Conservation (phyloP, 1,140 invertebrate genomes). For the Apis cerana region DNA sequence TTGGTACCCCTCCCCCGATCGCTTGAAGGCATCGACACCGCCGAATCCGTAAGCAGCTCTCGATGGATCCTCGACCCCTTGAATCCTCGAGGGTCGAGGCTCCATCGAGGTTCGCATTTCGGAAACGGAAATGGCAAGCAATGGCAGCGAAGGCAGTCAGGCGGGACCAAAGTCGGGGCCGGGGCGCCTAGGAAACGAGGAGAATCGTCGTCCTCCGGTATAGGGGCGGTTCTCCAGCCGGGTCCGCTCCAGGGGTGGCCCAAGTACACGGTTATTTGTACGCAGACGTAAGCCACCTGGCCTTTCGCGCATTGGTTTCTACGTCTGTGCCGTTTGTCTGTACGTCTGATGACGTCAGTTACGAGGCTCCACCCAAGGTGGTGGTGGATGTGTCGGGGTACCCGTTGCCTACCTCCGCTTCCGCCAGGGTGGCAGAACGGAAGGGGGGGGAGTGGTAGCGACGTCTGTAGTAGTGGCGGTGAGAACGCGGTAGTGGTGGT, state of each 20-base stretch:
- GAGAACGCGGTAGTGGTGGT: slow-evolving; percentile 6
- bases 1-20: background rate
- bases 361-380: slow-evolving; percentile 77
- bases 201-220: slow-evolving; percentile 9
- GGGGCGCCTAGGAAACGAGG: slow-evolving; percentile 51
- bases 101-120: background rate
- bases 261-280: slow-evolving; percentile 61
- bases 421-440: slow-evolving; percentile 46
- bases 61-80: slow-evolving; percentile 9
- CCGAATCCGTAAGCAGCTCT: slow-evolving; percentile 38
- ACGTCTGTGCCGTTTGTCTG: slow-evolving; percentile 77
- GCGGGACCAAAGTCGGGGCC: slow-evolving; percentile 37
- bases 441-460: slow-evolving; percentile 10
- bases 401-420: slow-evolving; percentile 57
- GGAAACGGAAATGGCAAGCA: slow-evolving; percentile 48
- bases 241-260: slow-evolving; percentile 51
- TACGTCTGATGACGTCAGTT: slow-evolving; percentile 76
- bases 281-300: slow-evolving; percentile 67
- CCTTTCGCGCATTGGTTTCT: slow-evolving; percentile 78
- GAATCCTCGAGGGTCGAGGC: background rate
- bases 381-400: slow-evolving; percentile 48
- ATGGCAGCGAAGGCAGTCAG: slow-evolving; percentile 52
- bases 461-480: slow-evolving; percentile 20
- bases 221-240: slow-evolving; percentile 64
- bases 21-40: slow-evolving; percentile 34